phyloP scores from a whole-genome alignment of 2,113 vertebrate genomes.

The Hoplias malabaricus region DNA sequence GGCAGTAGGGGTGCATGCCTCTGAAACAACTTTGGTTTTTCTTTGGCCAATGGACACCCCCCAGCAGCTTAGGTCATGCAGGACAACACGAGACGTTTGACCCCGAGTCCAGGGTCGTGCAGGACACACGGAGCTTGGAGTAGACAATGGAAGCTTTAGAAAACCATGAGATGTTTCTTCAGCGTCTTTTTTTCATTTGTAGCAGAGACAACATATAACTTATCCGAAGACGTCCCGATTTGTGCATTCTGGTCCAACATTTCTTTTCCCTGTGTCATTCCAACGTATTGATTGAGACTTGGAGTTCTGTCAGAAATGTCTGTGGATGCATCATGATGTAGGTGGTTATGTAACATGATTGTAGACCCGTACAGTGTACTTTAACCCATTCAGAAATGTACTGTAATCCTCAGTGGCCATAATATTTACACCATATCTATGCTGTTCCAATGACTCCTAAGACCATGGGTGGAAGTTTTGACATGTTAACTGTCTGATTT shows the following conservation, averaged over 20 bases:
- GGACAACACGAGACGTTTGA: not conserved
- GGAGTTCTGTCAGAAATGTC: constrained; percentile 45
- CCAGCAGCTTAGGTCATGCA: not conserved
- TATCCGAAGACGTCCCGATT: too few relatives aligned
- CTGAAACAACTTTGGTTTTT: not conserved
- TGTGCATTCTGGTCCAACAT: constrained; percentile 9
- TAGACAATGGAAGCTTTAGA: constrained; percentile 12
- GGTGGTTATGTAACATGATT: constrained; percentile 56
- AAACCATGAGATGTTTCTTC: constrained; percentile 6
- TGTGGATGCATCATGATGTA: constrained; percentile 49
- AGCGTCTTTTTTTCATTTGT: constrained; percentile 17
- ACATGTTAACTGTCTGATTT: constrained; percentile 21
- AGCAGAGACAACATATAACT: constrained; percentile 13
- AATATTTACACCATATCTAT: constrained; percentile 55
- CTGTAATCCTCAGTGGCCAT: constrained; percentile 56
- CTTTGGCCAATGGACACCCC: not conserved
- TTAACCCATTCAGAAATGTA: constrained; percentile 53
- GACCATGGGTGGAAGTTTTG: constrained; percentile 45
- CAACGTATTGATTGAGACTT: constrained; percentile 38
- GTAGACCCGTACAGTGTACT: constrained; percentile 58
- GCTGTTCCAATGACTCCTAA: constrained; percentile 50
- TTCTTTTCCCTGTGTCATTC: constrained; percentile 45
- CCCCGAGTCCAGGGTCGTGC: constrained; percentile 2
- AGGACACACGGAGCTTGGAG: constrained; percentile 10
- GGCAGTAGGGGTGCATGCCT: not conserved